Evolutionary conservation across 1,140 invertebrate species (phyloP).

Genomic region (Drosophila rufa): DNA sequence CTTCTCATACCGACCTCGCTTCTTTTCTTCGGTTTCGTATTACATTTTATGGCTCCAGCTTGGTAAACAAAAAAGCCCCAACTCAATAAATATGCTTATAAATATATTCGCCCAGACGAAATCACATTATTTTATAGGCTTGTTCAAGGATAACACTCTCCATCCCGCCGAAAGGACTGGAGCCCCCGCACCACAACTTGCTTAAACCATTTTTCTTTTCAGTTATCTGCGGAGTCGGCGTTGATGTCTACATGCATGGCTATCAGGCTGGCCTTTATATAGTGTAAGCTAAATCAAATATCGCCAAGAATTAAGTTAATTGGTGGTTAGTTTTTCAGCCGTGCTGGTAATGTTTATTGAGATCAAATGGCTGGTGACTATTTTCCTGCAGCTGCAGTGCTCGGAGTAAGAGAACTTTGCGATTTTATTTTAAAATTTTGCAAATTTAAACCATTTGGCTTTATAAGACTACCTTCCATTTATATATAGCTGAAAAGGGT

Average conservation of each 20-base stretch:
- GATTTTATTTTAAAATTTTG: too few relatives aligned
- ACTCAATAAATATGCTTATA: conserved; percentile 60
- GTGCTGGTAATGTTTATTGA: conserved; percentile 77
- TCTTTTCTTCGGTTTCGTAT: conserved; percentile 48
- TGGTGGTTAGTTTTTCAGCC: conserved; percentile 72
- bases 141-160: conserved; percentile 43
- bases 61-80: conserved; percentile 40
- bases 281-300: conserved; percentile 64
- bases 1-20: conserved; percentile 31
- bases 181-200: conserved; percentile 6
- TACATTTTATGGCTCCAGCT: conserved; percentile 60
- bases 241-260: conserved; percentile 80
- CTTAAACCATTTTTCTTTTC: conserved; percentile 64
- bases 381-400: conserved; percentile 76
- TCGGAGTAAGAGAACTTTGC: conserved; percentile 63
- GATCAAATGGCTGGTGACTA: conserved; percentile 81
- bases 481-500: not conserved
- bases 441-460: too few relatives aligned
- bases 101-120: conserved; percentile 54
- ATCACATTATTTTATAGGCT: conserved; percentile 65
- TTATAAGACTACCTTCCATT: too few relatives aligned
- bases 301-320: conserved; percentile 28
- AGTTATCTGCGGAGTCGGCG: conserved; percentile 82
- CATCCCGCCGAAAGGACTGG: not conserved
- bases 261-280: conserved; percentile 77